These are phyloP conservation scores for Ophraella communa DNA, from an alignment of 2,888 invertebrate species.

Conservation along the genomic window DNA sequence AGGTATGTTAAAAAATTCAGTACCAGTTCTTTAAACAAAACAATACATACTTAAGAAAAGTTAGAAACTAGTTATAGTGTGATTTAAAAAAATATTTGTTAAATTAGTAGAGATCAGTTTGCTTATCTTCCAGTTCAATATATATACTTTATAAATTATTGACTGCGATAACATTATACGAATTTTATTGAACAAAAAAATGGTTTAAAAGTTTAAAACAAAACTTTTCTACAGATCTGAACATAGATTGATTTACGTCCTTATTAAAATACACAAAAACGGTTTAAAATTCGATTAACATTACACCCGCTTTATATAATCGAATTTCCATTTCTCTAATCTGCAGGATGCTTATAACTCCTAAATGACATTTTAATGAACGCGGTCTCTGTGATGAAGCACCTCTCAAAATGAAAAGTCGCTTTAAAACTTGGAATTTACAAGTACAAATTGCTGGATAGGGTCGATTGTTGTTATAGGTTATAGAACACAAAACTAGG, in stretches of 20 bases:
- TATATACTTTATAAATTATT: too few species aligned
- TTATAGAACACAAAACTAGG: background rate
- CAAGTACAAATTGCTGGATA: slow-evolving; percentile 37
- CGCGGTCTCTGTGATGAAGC: slow-evolving; percentile 32
- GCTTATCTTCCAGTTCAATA: too few species aligned
- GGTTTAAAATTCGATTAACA: slow-evolving; percentile 9
- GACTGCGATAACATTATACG: too few species aligned
- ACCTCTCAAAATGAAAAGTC: slow-evolving; percentile 38
- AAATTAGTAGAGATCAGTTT: too few species aligned
- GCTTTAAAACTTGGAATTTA: slow-evolving; percentile 40
- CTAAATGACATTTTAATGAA: slow-evolving; percentile 40
- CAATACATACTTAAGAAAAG: too few species aligned
- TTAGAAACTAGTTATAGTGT: too few species aligned
- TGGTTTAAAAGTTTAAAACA: too few species aligned
- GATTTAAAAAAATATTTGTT: too few species aligned
- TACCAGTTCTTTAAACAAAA: too few species aligned
- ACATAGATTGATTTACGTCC: background rate
- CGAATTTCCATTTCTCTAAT: slow-evolving; percentile 12
- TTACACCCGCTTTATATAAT: slow-evolving; percentile 2
- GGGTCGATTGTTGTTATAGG: slow-evolving; percentile 26
- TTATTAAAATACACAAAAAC: background rate
- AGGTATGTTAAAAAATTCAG: too few species aligned
- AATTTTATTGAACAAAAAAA: too few species aligned
- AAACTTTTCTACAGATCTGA: too few species aligned
- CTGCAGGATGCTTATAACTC: slow-evolving; percentile 1